Conservation (phyloP, 2,888 invertebrate genomes). For the Mesorhabditis belari region DNA sequence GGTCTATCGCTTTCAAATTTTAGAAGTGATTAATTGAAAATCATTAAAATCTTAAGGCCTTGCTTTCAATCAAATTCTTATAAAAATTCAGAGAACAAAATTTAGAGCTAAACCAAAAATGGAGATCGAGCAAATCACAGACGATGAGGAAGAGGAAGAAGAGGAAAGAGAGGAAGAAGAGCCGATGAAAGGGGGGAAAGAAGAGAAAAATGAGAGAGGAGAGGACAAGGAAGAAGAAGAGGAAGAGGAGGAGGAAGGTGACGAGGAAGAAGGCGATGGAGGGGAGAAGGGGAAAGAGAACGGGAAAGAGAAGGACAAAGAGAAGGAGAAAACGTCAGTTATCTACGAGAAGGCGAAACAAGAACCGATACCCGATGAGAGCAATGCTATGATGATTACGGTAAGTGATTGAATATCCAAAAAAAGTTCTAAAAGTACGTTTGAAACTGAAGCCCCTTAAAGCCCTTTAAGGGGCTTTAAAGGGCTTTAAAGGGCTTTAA, state of each 20-base stretch:
- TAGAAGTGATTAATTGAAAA: too few species aligned
- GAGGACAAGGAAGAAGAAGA: conserved; percentile 13
- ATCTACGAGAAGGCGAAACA: conserved; percentile 48
- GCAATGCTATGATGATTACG: conserved; percentile 34
- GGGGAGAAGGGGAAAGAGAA: conserved; percentile 9
- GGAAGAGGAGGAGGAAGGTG: conserved; percentile 7
- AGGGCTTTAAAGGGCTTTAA: too few species aligned
- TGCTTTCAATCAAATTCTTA: too few species aligned
- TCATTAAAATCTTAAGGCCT: too few species aligned
- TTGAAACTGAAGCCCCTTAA: too few species aligned
- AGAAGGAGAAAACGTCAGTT: conserved; percentile 30
- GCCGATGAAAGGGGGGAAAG: conserved; percentile 14
- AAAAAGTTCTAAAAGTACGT: background rate
- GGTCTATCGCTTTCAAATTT: too few species aligned
- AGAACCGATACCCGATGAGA: conserved; percentile 36
- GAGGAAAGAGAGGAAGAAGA: conserved; percentile 20
- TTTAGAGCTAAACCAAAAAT: conserved; percentile 2
- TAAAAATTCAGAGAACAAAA: too few species aligned
- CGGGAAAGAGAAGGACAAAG: conserved; percentile 8
- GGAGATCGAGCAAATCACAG: conserved; percentile 26
- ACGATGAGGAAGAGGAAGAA: conserved; percentile 17
- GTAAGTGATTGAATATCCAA: background rate
- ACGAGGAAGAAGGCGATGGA: conserved; percentile 8
- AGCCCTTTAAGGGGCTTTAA: too few species aligned
- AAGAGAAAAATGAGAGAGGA: conserved; percentile 5